Evolutionary conservation across 2,888 invertebrate species (phyloP), one percentile per base, ranked within the genome.

Genomic region (Synanthedon myopaeformis): DNA sequence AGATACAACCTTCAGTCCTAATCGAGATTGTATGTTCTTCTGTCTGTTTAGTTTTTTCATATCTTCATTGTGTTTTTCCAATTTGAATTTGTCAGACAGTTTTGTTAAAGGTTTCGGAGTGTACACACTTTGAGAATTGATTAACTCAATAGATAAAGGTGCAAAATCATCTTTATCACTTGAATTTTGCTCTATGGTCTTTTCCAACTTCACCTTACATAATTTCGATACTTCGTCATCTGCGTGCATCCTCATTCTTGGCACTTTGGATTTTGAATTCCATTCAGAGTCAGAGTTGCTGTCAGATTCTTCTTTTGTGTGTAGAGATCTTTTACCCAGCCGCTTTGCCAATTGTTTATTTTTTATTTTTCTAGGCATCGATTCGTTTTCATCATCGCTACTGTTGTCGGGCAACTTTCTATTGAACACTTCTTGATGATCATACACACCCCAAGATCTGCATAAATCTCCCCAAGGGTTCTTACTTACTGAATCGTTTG

Each of bases 221-320:
- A 67, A 78, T 67, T 90, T 91, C 54, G 91, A 90, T 74, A 94
- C 94, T 76, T 94, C 93, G 69, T 95, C 95, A 77, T 95, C 95
- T n/a, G 95, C 95, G 75, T 93, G 94, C 95, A 95, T 95, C 64
- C 94, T 86, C 94, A 95, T 94, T 65, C 93, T 82, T 8, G 93
- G 92, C 51, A 90, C 78, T 79, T 93, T 93, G 52, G 89, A 90
- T 66, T 90, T 89, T 56, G 81, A 87, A 63, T 87, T 88, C 90
- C 90, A 90, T 62, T 89, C 89, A 11, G 86, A 80, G 59, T 90
- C 90, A 55, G 89, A 89, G 58, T 77, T 77, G 60, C 75, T 78
- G 1, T 85, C 82, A 50, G 87, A 87, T 53, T 76, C 70, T 53
- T 82, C 75, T 51, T 75, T 72, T n/a, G 66, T 63, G 54, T 73